These are phyloP conservation scores for Aphidius colemani DNA, from an alignment of 2,888 invertebrate species.

Conservation along the genomic window DNA sequence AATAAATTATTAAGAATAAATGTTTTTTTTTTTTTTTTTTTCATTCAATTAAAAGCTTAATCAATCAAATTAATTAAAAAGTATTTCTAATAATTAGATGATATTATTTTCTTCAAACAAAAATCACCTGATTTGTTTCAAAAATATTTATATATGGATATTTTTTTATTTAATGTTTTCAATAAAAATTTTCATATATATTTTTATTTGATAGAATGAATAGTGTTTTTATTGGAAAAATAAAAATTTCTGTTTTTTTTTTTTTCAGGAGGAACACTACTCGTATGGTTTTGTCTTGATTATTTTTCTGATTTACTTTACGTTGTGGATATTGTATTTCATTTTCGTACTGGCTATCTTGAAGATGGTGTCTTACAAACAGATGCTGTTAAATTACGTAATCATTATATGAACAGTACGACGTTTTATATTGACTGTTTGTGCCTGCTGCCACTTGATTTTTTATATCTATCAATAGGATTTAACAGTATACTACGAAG, in stretches of 20 bases:
- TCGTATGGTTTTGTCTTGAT: slow-evolving; percentile 96
- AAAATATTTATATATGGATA: too few species aligned
- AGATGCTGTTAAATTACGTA: slow-evolving; percentile 88
- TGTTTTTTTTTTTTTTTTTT: too few species aligned
- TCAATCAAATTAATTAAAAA: too few species aligned
- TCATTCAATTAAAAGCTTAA: too few species aligned
- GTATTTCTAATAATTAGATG: too few species aligned
- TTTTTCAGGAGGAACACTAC: slow-evolving; percentile 75
- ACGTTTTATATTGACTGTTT: slow-evolving; percentile 98
- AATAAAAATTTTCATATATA: too few species aligned
- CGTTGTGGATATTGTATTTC: slow-evolving; percentile 94
- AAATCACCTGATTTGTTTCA: too few species aligned
- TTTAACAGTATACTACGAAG: slow-evolving; percentile 95
- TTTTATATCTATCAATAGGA: slow-evolving; percentile 96
- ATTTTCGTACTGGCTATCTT: slow-evolving; percentile 95
- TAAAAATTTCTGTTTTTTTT: neutral
- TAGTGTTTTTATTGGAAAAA: neutral
- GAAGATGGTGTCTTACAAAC: slow-evolving; percentile 98
- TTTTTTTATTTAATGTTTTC: too few species aligned
- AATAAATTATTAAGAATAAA: too few species aligned
- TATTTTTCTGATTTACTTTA: slow-evolving; percentile 96
- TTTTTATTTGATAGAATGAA: too few species aligned
- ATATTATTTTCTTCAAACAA: too few species aligned
- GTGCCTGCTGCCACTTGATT: slow-evolving; percentile 95
- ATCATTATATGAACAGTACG: slow-evolving; percentile 97